Evolutionary conservation across 2,113 vertebrate genomes (phyloP), one percentile per base, ranked within the genome.

Genomic region (Neogale vison): DNA sequence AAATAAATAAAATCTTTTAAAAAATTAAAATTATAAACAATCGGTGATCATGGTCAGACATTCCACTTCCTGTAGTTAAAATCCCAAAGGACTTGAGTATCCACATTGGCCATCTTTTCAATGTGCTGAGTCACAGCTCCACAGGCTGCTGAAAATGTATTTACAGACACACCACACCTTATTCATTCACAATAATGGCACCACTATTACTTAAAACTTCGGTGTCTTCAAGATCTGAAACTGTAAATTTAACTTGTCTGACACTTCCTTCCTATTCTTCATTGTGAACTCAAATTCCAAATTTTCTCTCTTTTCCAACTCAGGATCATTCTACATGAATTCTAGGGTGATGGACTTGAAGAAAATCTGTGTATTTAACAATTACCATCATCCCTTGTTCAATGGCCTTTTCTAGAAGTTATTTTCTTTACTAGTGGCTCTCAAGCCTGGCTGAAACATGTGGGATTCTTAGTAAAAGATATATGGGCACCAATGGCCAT

Each of bases 331-430:
- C 69, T 12, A 18, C 11, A 65, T 71, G 57, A 74, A 50, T 57
- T 29, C 12, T 8, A 12, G 63, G 15, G 13, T 50, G 74, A 86
- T 12, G 1, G 4, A 55, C n/a, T 55, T 50, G 8, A 72, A 4
- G 24, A 80, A 95, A 55, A 88, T 3, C 20, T 50, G 5, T 47
- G 4, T 34, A 26, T 65, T 61, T 26, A 42, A 67, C 17, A 11
- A 15, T 4, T 31, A 17, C 11, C 26, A 11, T 12, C 7, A 57
- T 11, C 2, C n/a, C 1, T 18, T 4, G 3, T n/a, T 47, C 23
- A 12, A 74, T 7, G 31, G 4, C 21, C 34, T 93, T 67, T 67
- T 63, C 31, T 12, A 59, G 6, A 50, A 23, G 61, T 31, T 36
- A 2, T 7, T 84, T 17, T 65, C 24, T 77, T 76, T 52, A 6